Evolutionary conservation across 2,113 vertebrate species (phyloP), one percentile per base, ranked within the genome.

Genomic region (Callocephalon fimbriatum): DNA sequence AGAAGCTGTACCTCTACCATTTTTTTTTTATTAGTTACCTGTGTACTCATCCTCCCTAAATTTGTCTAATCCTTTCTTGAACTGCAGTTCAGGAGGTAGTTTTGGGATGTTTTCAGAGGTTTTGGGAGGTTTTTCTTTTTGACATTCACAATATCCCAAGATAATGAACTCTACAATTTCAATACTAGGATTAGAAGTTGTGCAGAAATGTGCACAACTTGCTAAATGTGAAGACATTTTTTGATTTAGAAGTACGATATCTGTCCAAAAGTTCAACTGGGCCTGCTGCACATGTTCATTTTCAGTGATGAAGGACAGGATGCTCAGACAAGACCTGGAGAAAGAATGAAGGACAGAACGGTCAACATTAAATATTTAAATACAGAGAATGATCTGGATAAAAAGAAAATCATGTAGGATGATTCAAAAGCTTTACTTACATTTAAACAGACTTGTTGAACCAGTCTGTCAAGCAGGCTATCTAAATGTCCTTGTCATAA

Each of bases 401-500:
- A 90, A 54, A 42, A 38, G 1, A 77, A 86, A 80, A 73, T 51
- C 3, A 1, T 42, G 48, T 42, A 62, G 40, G 38, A 72, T 42
- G 32, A 70, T 58, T 82, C 53, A 74, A 95, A 86, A 58, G 25
- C 58, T 94, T 79, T 87, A n/a, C 37, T 79, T 86, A 59, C 50
- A 48, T 72, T 81, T 54, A 68, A 79, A 44, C 38, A 86, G 67
- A 54, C 75, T 95, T 82, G 63, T 75, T 76, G 81, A 96, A 65
- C 45, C 63, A 77, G 80, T 92, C 86, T 89, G 89, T 87, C 93
- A 94, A 77, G 73, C 54, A 93, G 75, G 26, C 65, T 96, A 74
- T 91, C 77, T 93, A 83, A 76, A 79, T 54, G 85, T 96, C 96
- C 67, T 80, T 92, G 93, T 92, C 81, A 59, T 29, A 70, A 74